These are phyloP conservation scores for Cyprinodon variegatus DNA, from an alignment of 2,113 vertebrate genomes.

Conservation along the genomic window DNA sequence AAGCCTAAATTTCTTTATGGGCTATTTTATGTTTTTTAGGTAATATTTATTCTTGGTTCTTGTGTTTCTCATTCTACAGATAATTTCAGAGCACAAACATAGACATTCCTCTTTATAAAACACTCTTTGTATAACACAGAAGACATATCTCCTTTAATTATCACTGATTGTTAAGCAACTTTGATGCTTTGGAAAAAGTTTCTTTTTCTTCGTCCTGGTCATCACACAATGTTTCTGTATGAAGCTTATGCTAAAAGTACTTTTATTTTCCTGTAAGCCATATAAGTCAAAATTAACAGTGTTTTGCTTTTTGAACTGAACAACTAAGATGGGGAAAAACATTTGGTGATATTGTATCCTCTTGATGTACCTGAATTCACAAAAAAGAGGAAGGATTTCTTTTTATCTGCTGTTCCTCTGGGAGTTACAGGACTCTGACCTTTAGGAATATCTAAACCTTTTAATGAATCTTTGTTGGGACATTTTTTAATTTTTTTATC, in stretches of 20 bases:
- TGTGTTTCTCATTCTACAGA: background rate
- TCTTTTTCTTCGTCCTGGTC: background rate
- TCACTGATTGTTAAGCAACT: background rate
- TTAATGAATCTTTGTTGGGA: background rate
- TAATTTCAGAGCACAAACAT: background rate
- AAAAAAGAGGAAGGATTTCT: conserved; percentile 36
- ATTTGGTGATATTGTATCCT: background rate
- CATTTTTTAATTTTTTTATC: background rate
- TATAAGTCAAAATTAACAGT: background rate
- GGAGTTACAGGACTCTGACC: conserved; percentile 49
- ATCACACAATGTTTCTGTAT: background rate
- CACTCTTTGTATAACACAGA: background rate
- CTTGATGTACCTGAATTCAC: background rate
- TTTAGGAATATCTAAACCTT: conserved; percentile 27
- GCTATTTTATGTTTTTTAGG: background rate
- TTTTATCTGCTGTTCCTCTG: conserved; percentile 12
- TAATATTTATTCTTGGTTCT: background rate
- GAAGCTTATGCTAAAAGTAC: background rate
- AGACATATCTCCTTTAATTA: background rate
- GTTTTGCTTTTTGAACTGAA: background rate
- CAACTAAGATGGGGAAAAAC: background rate
- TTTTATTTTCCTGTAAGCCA: background rate
- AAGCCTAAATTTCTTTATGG: background rate
- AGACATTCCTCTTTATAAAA: too few relatives aligned
- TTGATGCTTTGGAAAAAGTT: background rate